These are phyloP conservation scores for Furnarius figulus DNA, from an alignment of 2,113 vertebrate genomes.

Conservation along the genomic window DNA sequence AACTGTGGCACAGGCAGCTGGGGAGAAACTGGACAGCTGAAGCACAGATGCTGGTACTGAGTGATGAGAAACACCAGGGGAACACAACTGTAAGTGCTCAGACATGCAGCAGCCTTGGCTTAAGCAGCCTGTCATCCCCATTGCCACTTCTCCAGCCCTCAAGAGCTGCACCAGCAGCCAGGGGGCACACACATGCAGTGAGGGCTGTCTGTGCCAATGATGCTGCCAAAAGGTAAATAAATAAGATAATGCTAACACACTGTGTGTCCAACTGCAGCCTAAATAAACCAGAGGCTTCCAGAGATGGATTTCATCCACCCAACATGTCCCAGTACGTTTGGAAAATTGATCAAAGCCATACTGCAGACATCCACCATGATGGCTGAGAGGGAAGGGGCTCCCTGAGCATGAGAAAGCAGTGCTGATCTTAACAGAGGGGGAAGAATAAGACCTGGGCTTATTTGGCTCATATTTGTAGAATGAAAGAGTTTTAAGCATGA, in stretches of 20 bases:
- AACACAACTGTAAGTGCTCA: background rate
- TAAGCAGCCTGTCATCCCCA: background rate
- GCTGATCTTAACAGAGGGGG: background rate
- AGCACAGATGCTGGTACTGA: rapidly evolving
- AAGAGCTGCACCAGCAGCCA: background rate
- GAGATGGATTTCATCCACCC: background rate
- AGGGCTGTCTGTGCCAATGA: background rate
- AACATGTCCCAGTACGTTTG: background rate
- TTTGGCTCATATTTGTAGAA: background rate
- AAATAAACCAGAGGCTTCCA: background rate
- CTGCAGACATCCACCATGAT: rapidly evolving
- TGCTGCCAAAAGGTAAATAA: background rate
- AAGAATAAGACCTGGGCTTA: background rate
- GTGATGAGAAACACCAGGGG: background rate
- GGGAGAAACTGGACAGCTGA: background rate
- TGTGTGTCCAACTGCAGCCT: background rate
- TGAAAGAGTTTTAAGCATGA: background rate
- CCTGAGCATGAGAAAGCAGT: background rate
- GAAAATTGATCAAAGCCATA: background rate
- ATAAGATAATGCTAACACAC: background rate
- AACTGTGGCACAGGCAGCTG: background rate
- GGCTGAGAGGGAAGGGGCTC: background rate
- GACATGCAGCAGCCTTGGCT: background rate
- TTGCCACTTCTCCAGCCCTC: background rate
- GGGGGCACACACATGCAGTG: background rate